Evolutionary conservation across 2,888 invertebrate genomes (phyloP).

Genomic region (Onthophagus sagittarius): DNA sequence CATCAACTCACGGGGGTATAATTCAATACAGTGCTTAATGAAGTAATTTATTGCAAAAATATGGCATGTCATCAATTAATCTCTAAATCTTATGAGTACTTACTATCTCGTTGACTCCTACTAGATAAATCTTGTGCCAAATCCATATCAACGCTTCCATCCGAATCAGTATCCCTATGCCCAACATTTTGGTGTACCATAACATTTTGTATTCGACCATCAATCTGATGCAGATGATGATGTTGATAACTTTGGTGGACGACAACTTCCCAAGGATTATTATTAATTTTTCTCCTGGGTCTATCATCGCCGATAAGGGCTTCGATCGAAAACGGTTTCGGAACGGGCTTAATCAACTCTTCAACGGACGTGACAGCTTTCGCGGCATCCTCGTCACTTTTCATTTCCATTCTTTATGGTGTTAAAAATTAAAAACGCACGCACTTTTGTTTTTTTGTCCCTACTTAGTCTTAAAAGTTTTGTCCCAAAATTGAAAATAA

Average conservation of each 20-base stretch:
- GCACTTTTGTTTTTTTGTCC: no score
- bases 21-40: no score
- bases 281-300: constrained; percentile 33
- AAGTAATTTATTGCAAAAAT: no score
- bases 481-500: no score
- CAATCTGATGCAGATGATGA: constrained; percentile 17
- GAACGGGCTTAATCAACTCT: constrained; percentile 46
- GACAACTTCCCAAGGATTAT: constrained; percentile 31
- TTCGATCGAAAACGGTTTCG: constrained; percentile 62
- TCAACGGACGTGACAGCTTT: constrained; percentile 29
- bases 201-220: constrained; percentile 29
- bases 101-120: constrained; percentile 43
- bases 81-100: constrained; percentile 17
- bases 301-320: constrained; percentile 53
- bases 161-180: constrained; percentile 43
- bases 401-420: constrained; percentile 31
- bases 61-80: not conserved
- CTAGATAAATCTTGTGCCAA: constrained; percentile 46
- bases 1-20: no score
- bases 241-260: constrained; percentile 18
- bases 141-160: constrained; percentile 46
- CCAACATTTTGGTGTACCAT: constrained; percentile 23
- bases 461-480: no score
- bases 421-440: not conserved
- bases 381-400: constrained; percentile 32